A percentile compares a stretch with the other conserved stretches of the same genome.
Evolutionary conservation across 2,797 vertebrate genomes (phyloP).

Genomic region (Poeciliopsis gracilis): DNA sequence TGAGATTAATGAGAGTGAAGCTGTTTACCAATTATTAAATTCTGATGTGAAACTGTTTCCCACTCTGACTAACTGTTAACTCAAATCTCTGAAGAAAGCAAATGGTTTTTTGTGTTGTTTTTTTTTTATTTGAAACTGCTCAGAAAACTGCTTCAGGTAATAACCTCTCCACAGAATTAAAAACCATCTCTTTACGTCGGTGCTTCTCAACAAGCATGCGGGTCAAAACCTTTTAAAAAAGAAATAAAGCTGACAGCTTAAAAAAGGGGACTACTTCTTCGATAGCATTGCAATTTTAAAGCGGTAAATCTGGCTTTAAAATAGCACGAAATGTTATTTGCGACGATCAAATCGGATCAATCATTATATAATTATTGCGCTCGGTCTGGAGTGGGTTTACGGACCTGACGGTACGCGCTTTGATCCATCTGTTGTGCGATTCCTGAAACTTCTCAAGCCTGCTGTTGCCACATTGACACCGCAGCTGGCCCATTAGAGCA

Average conservation of each 20-base stretch:
- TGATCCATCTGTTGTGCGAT: neutral
- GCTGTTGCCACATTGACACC: conserved; percentile 51
- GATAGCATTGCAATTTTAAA: neutral
- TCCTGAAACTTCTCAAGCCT: conserved; percentile 31
- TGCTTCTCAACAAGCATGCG: neutral
- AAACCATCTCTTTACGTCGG: neutral
- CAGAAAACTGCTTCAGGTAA: neutral
- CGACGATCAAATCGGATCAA: too few relatives aligned
- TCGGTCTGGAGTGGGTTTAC: neutral
- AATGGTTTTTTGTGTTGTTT: neutral
- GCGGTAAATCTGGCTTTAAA: neutral
- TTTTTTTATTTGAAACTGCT: neutral
- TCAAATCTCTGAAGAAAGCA: neutral
- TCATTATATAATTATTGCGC: neutral
- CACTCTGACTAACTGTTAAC: neutral
- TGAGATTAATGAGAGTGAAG: neutral
- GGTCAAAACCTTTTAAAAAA: neutral
- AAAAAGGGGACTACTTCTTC: neutral
- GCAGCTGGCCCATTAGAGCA: conserved; percentile 42
- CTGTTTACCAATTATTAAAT: neutral
- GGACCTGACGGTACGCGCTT: neutral
- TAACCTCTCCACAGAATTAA: neutral
- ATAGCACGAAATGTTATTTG: neutral
- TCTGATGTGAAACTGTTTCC: neutral
- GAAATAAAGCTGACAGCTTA: neutral